Conservation (phyloP, 2,113 vertebrate species). For the Hippopotamus amphibius region DNA sequence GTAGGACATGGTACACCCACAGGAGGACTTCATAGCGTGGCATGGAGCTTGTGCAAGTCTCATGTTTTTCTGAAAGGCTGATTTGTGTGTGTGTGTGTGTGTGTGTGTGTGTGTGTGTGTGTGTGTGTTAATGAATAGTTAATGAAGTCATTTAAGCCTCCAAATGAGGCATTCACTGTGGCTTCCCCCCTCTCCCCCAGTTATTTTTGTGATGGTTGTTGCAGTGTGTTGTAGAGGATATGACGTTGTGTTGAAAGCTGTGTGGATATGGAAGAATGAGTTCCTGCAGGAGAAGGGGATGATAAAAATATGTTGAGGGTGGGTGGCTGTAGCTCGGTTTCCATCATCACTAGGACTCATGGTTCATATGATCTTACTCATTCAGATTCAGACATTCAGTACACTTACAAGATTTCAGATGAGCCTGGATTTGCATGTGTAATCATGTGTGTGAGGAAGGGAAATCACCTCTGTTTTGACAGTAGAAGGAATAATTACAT, state of each 20-base stretch:
- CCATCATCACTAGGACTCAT: not conserved
- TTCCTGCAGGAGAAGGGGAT: slow-evolving; percentile 50
- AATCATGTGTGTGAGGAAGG: slow-evolving; percentile 74
- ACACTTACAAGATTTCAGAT: slow-evolving; percentile 54
- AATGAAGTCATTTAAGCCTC: slow-evolving; percentile 71
- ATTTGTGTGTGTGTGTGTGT: slow-evolving; percentile 30
- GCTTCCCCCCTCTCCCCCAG: not conserved
- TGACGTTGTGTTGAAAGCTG: slow-evolving; percentile 82
- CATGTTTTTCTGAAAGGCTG: slow-evolving; percentile 34
- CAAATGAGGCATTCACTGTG: slow-evolving; percentile 62
- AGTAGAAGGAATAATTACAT: slow-evolving; percentile 80
- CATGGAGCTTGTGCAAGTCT: not conserved
- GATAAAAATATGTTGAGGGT: slow-evolving; percentile 56
- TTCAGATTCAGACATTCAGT: slow-evolving; percentile 55
- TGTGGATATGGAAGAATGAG: slow-evolving; percentile 66
- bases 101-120: slow-evolving; percentile 31
- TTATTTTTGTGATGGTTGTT: slow-evolving; percentile 78
- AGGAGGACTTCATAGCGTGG: accelerated
- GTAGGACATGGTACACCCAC: slow-evolving; percentile 82
- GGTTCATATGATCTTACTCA: slow-evolving; percentile 55
- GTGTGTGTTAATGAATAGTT: slow-evolving; percentile 63
- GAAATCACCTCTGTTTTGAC: slow-evolving; percentile 82
- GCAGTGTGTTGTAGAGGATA: slow-evolving; percentile 61
- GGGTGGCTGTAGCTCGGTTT: slow-evolving; percentile 47
- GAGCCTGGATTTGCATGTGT: slow-evolving; percentile 74